Conservation (phyloP, 2,888 invertebrate genomes). For the Ellobium chinense region DNA sequence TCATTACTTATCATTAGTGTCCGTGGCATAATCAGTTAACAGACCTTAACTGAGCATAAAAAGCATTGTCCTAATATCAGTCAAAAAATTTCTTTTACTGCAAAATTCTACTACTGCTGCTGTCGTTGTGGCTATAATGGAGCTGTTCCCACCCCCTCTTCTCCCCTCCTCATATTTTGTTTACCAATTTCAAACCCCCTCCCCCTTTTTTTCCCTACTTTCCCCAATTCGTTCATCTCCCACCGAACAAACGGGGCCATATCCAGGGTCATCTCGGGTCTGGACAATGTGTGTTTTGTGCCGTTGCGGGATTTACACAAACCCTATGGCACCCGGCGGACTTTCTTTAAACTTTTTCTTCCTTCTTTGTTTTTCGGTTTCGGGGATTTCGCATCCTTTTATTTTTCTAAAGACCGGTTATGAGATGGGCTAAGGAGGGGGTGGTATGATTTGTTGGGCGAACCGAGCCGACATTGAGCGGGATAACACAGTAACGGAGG, state of each 20-base stretch:
- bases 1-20: no score
- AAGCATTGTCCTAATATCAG: no score
- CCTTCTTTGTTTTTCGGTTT: neutral
- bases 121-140: no score
- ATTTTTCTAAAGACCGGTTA: neutral
- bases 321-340: neutral
- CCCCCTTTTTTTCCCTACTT: neutral
- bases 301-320: neutral
- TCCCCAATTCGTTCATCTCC: neutral
- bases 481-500: no score
- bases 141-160: neutral
- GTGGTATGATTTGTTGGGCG: no score
- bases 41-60: no score
- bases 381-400: neutral
- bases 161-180: neutral
- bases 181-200: neutral
- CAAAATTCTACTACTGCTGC: no score
- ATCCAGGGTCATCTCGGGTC: neutral
- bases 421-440: no score
- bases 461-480: no score
- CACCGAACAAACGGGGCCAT: neutral
- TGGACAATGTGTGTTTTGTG: neutral
- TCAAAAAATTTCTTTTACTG: no score
- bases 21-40: no score
- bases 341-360: neutral